These are phyloP conservation scores for Baronia brevicornis DNA, from an alignment of 2,888 invertebrate species.

Conservation along the genomic window DNA sequence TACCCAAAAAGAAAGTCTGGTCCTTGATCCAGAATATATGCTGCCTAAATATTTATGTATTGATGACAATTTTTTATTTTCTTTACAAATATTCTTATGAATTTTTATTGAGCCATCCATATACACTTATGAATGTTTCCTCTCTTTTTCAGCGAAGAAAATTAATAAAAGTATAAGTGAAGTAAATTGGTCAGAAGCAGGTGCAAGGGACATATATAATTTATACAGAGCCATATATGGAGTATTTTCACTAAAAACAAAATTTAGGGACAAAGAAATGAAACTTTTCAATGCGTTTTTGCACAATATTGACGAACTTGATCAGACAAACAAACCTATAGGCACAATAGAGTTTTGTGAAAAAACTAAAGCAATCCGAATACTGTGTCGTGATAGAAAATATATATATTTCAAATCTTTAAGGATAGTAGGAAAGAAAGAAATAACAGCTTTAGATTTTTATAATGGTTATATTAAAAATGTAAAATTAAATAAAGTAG, in stretches of 20 bases:
- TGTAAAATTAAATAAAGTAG: conserved; percentile 41
- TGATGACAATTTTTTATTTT: too few relatives aligned
- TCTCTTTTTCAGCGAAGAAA: conserved; percentile 81
- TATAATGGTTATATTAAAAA: conserved; percentile 89
- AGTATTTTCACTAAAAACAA: conserved; percentile 77
- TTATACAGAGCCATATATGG: conserved; percentile 81
- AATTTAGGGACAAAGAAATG: conserved; percentile 75
- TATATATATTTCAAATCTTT: conserved; percentile 80
- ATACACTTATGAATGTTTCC: conserved; percentile 6
- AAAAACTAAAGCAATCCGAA: conserved; percentile 71
- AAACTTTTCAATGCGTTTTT: conserved; percentile 78
- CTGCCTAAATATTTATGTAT: too few relatives aligned
- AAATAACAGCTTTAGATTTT: conserved; percentile 87
- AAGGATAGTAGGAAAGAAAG: conserved; percentile 79
- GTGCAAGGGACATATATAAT: conserved; percentile 79
- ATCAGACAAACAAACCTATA: conserved; percentile 38
- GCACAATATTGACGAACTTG: conserved; percentile 26
- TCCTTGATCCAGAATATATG: too few relatives aligned
- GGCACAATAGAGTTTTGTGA: conserved; percentile 79
- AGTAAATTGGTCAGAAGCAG: conserved; percentile 80
- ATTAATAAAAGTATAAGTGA: conserved; percentile 76
- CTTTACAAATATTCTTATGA: too few relatives aligned
- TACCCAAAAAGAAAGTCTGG: too few relatives aligned
- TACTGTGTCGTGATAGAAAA: conserved; percentile 79
- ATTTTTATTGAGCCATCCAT: neutral